Percentiles rank a stretch among this genome's conserved stretches.
Conservation (phyloP, 2,888 invertebrate species). For the Dolichomitus sp. region DNA sequence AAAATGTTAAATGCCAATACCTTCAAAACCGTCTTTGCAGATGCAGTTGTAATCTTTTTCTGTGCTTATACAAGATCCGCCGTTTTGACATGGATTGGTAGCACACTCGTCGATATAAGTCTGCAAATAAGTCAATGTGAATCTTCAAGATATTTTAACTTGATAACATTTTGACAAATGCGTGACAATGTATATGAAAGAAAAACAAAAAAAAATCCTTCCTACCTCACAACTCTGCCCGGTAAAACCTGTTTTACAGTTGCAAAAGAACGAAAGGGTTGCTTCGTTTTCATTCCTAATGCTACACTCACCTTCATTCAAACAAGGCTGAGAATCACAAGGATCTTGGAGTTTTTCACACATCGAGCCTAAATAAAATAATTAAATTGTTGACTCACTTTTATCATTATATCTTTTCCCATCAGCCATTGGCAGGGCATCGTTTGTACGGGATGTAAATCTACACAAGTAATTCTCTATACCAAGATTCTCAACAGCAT, state of each 20-base stretch:
- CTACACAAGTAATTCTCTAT: no score
- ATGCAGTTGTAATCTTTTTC: constrained; percentile 85
- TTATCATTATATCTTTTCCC: neutral
- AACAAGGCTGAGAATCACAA: constrained; percentile 88
- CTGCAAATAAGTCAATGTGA: constrained; percentile 63
- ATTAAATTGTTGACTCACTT: neutral
- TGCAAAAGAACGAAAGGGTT: constrained; percentile 84
- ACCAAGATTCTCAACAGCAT: no score
- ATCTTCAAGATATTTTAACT: neutral
- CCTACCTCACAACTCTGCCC: constrained; percentile 87
- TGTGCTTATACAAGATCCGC: constrained; percentile 86
- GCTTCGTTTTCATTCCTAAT: constrained; percentile 74
- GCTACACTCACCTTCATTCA: constrained; percentile 87
- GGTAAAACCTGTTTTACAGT: constrained; percentile 86
- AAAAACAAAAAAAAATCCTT: constrained; percentile 58
- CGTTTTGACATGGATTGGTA: constrained; percentile 86
- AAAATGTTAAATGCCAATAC: constrained; percentile 48
- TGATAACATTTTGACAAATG: no score
- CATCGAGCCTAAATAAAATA: constrained; percentile 85
- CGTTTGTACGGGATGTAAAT: no score
- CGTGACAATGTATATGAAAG: neutral
- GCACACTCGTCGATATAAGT: constrained; percentile 85
- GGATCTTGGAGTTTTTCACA: constrained; percentile 87
- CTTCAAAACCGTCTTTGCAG: constrained; percentile 83
- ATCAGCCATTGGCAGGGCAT: neutral